phyloP scores from a whole-genome alignment of 1,140 invertebrate species.

The Adelges cooleyi region DNA sequence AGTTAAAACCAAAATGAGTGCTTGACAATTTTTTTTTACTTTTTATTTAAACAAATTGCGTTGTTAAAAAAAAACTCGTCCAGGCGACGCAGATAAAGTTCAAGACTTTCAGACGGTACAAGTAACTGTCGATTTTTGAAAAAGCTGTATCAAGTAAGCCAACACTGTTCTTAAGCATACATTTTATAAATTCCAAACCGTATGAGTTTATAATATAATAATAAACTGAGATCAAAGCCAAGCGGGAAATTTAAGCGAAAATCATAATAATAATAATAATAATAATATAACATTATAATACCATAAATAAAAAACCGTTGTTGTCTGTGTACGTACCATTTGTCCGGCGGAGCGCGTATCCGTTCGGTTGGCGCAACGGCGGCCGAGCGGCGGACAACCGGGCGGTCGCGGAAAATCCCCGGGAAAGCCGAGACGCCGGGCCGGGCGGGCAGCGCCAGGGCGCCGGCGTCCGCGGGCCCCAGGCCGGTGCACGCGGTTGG shows the following conservation, averaged over 20 bases:
- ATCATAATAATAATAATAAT: neutral
- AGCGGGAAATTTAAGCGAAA: neutral
- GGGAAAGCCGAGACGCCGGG: conserved; percentile 5
- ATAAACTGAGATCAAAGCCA: neutral
- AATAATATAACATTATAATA: neutral
- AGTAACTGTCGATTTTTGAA: no score
- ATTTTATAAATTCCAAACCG: no score
- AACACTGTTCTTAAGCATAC: no score
- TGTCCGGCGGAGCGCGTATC: neutral
- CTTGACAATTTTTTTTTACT: no score
- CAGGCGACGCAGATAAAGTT: no score
- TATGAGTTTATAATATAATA: no score
- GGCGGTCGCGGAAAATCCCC: conserved; percentile 25
- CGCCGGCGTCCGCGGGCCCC: neutral
- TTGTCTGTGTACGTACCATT: neutral
- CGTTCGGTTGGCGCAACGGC: neutral
- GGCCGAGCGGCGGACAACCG: conserved; percentile 19
- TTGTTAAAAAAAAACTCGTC: no score
- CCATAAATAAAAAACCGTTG: neutral
- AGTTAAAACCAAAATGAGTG: no score
- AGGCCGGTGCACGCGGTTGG: neutral
- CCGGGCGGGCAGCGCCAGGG: conserved; percentile 1
- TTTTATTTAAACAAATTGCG: no score
- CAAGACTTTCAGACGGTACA: no score
- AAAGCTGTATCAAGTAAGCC: no score